Evolutionary conservation across 2,113 vertebrate genomes (phyloP), one percentile per base, ranked within the genome.

Genomic region (Chaetura pelagica): DNA sequence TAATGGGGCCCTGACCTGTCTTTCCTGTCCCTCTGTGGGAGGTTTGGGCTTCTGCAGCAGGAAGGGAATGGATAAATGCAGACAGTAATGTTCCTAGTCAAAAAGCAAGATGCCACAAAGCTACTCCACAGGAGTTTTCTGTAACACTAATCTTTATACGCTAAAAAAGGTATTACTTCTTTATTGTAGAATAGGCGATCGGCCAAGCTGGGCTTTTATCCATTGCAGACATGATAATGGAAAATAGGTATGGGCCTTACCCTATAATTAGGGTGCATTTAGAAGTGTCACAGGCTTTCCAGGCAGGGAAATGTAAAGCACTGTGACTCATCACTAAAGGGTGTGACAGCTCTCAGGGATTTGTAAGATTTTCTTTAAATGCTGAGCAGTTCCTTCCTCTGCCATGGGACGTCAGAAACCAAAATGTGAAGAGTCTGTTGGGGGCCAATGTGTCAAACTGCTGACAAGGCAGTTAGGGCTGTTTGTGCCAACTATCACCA

Each of bases 261-360:
- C 64, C 93, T 90, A 26, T 68, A 90, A 94, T 85, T 85, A 85
- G 48, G 66, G 78, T 74, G 79, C 79, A 72, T 67, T 94, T 79
- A 86, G 35, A 88, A 73, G 57, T 80, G 83, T 67, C 66, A n/a
- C 32, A 32, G 77, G 48, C 61, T 91, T 84, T 91, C 61, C 71
- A 93, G 44, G 58, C 81, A 82, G 89, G 49, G 80, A 93, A 67
- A 94, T 72, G 48, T 72, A 86, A 96, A 78, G 68, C 34, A 16
- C 35, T 2, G 3, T 87, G 86, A 94, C 73, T 92, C 89, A 90
- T 51, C 57, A 42, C n/a, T 78, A 57, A 80, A 89, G 83, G 71
- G 81, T 82, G 81, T 54, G 87, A 89, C 3, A 32, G 58, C 30
- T 76, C 61, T 26, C 58, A 10, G 17, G 66, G 64, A 87, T 64